Evolutionary conservation across 2,888 invertebrate genomes (phyloP).

Genomic region (Hypomecis atomaria): DNA sequence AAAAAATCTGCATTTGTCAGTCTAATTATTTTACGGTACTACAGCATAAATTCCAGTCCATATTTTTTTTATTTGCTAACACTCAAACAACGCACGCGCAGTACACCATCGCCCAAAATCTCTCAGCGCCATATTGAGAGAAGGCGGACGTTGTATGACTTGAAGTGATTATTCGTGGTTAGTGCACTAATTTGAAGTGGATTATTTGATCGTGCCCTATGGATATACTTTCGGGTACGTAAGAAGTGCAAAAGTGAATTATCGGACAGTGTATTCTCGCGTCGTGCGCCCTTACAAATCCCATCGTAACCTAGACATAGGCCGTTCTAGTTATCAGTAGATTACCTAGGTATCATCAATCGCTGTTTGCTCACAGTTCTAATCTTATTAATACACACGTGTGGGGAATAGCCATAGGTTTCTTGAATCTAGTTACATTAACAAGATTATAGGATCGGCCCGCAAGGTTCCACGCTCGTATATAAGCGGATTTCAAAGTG

Average conservation of each 20-base stretch:
- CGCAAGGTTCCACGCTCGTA: conserved; percentile 84
- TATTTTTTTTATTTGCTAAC: conserved; percentile 72
- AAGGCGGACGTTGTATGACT: conserved; percentile 88
- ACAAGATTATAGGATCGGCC: conserved; percentile 88
- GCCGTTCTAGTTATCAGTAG: conserved; percentile 86
- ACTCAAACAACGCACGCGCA: conserved; percentile 83
- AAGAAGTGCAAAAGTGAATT: conserved; percentile 70
- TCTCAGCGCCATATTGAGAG: conserved; percentile 90
- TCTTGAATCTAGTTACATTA: conserved; percentile 92
- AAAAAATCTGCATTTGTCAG: conserved; percentile 50
- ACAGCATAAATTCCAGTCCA: conserved; percentile 58
- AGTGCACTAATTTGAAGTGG: conserved; percentile 84
- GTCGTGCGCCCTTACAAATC: conserved; percentile 66
- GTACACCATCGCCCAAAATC: conserved; percentile 84
- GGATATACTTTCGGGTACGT: conserved; percentile 85
- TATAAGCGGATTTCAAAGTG: conserved; percentile 85
- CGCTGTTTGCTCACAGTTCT: conserved; percentile 86
- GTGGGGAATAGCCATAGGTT: conserved; percentile 87
- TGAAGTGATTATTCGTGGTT: conserved; percentile 83
- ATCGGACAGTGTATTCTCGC: conserved; percentile 57
- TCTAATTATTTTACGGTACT: conserved; percentile 51
- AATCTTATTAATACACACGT: conserved; percentile 89
- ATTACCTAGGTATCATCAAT: conserved; percentile 85
- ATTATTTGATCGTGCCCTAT: conserved; percentile 84
- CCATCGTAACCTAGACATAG: conserved; percentile 86